Evolutionary conservation across 1,140 invertebrate species (phyloP), one percentile per base, ranked within the genome.

Genomic region (Drosophila pruinosa): DNA sequence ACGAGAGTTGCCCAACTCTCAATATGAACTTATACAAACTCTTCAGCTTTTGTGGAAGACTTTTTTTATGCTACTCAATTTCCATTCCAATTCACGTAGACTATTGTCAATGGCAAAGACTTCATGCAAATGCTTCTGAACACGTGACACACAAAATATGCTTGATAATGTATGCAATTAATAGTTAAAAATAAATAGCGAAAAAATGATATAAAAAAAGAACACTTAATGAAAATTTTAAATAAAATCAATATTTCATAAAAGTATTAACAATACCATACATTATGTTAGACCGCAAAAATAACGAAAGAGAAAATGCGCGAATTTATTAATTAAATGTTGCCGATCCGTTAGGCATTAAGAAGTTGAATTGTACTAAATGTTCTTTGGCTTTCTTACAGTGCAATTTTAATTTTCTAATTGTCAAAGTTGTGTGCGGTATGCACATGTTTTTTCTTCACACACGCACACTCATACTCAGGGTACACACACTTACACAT

Each of bases 401-500:
- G 77, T 86, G 81, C 53, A 74, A 34, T 77, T 86, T 81, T 72
- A 74, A 88, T 88, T 88, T 86, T 86, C 82, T 81, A 86, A 86
- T 86, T 88, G 74, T 77, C 26, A 86, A 77, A 85, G 72, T 75
- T 72, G 54, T 69, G 34, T 62, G 68, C 77, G 47, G 52, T 50
- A 47, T 38, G 19, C 31, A 8, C 41, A 36, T 45, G 47, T 39
- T 64, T 31, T 31, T 57, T 26, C 39, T n/a, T 7, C 15, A 21
- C 48, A 63, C 41, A 17, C 22, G 12, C 17, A 68, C 61, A 50
- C 57, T n/a, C 14, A 21, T 5, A 43, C 61, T 47, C n/a, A 24
- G n/a, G n/a, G n/a, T n/a, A 24, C 2, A 47, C 61, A 34, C 45
- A 47, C 39, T 39, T 26, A 22, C 39, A 38, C n/a, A n/a, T n/a